Evolutionary conservation across 2,113 vertebrate genomes (phyloP).

Genomic region (Cyprinodon tularosa): DNA sequence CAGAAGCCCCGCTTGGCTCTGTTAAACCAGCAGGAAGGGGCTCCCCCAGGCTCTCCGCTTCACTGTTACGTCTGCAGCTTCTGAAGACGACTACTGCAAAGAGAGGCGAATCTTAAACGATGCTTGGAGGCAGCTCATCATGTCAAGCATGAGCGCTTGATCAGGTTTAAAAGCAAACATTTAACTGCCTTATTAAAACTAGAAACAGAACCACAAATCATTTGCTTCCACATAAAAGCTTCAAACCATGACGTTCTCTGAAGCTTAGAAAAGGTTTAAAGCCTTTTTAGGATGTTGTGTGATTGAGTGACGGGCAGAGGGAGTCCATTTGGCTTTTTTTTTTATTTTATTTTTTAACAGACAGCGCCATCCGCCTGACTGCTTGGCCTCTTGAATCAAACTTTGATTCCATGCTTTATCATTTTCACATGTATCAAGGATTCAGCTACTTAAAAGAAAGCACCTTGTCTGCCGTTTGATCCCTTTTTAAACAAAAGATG

Average conservation of each 20-base stretch:
- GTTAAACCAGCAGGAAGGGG: neutral
- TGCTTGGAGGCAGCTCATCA: constrained; percentile 3
- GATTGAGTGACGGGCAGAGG: constrained; percentile 8
- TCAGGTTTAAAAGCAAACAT: neutral
- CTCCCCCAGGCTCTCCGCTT: neutral
- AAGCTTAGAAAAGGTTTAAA: constrained; percentile 52
- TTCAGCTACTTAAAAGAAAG: neutral
- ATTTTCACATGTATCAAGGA: no score
- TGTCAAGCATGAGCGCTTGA: no score
- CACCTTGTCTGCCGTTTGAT: neutral
- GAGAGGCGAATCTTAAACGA: constrained; percentile 15
- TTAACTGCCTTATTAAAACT: neutral
- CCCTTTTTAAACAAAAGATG: no score
- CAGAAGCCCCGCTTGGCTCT: neutral
- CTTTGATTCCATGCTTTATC: no score
- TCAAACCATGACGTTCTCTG: constrained; percentile 25
- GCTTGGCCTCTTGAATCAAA: neutral
- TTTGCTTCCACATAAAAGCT: neutral
- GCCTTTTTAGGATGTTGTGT: constrained; percentile 9
- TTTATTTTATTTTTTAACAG: neutral
- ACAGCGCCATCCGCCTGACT: neutral
- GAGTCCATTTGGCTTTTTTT: constrained; percentile 15
- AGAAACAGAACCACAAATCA: neutral
- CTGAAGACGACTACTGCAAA: neutral
- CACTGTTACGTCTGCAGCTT: constrained; percentile 10